These are phyloP conservation scores for Gymnorhina tibicen DNA, from an alignment of 2,113 vertebrate species.

Conservation along the genomic window DNA sequence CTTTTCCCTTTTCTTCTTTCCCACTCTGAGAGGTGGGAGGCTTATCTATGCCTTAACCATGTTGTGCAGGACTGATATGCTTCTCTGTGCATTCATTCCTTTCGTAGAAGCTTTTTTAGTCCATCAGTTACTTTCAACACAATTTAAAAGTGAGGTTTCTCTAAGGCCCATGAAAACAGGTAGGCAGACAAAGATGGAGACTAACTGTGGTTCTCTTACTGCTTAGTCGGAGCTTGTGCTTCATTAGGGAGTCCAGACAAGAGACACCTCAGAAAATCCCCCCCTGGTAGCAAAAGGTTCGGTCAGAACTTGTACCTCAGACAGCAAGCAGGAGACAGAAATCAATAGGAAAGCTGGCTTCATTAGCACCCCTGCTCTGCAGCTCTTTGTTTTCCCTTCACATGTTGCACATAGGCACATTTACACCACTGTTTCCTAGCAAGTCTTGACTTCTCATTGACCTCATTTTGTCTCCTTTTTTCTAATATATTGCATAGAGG, in stretches of 20 bases:
- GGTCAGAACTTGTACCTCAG: background rate
- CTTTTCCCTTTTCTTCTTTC: fast-evolving
- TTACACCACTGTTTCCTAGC: background rate
- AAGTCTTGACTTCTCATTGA: background rate
- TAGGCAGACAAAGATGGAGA: background rate
- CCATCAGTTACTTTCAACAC: background rate
- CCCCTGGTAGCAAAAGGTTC: background rate
- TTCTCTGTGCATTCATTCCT: background rate
- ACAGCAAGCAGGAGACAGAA: background rate
- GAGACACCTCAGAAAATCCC: background rate
- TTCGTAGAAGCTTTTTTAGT: background rate
- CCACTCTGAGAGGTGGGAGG: background rate
- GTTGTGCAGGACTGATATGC: background rate
- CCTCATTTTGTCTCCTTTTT: background rate
- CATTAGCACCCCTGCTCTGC: background rate
- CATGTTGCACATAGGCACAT: background rate
- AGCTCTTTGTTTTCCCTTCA: background rate
- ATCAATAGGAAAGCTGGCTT: background rate
- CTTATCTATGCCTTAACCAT: background rate
- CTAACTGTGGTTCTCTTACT: background rate
- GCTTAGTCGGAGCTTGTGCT: fast-evolving
- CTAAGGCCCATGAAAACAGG: background rate
- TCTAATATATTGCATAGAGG: background rate
- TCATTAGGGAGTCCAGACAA: background rate
- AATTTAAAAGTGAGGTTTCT: background rate